Conservation (phyloP, 2,888 invertebrate genomes). For the Frankliniella fusca region DNA sequence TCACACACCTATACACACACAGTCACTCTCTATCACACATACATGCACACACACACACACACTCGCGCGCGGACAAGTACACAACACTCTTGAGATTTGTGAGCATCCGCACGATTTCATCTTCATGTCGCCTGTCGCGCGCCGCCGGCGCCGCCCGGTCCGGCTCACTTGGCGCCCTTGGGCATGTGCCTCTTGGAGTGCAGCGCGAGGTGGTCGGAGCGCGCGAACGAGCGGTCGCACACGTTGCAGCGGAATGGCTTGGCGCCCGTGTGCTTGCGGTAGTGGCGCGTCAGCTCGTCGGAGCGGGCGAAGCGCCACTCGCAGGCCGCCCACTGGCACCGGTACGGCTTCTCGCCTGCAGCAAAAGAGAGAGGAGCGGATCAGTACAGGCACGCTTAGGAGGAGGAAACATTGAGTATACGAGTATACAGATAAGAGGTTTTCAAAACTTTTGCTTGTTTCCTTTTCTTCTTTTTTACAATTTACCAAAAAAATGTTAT, state of each 20-base stretch:
- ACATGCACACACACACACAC: not conserved
- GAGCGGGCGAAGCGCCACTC: conserved; percentile 57
- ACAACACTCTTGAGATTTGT: not conserved
- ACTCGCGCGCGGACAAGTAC: not conserved
- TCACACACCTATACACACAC: not conserved
- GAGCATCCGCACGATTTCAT: not conserved
- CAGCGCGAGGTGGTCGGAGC: conserved; percentile 57
- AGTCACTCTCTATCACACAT: not conserved
- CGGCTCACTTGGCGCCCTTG: conserved; percentile 67
- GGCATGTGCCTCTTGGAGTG: conserved; percentile 68
- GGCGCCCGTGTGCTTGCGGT: conserved; percentile 57
- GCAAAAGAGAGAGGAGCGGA: conserved; percentile 36
- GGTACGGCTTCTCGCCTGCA: conserved; percentile 56
- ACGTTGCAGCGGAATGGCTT: conserved; percentile 57
- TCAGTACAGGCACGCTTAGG: too few relatives aligned
- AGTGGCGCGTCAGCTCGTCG: conserved; percentile 56
- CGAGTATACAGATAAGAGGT: too few relatives aligned
- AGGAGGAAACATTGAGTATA: too few relatives aligned
- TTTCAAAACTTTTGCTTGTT: too few relatives aligned
- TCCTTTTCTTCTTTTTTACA: too few relatives aligned
- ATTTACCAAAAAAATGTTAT: too few relatives aligned
- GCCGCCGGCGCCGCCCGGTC: not conserved
- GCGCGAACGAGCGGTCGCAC: conserved; percentile 55
- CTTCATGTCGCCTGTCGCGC: not conserved
- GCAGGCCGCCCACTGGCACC: conserved; percentile 54